phyloP scores from a whole-genome alignment of 2,797 vertebrate species.

The Apodemus agrarius region DNA sequence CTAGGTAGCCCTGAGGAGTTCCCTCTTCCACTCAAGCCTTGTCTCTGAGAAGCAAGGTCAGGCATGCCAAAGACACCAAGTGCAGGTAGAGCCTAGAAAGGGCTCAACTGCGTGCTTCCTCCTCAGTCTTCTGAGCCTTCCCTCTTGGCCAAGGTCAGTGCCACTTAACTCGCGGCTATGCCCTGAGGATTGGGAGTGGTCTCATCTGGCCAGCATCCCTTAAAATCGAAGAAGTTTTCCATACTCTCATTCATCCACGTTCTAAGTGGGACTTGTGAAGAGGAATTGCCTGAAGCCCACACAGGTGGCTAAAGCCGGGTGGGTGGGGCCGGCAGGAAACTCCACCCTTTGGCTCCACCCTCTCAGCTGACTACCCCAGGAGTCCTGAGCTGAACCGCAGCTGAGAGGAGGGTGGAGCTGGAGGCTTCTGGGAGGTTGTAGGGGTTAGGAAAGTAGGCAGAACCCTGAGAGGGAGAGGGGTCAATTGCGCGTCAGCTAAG shows the following conservation, averaged over 20 bases:
- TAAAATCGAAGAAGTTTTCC: neutral
- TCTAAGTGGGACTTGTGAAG: neutral
- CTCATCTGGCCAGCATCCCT: neutral
- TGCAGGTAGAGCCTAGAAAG: neutral
- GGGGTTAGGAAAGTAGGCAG: rapidly evolving
- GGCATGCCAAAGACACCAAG: neutral
- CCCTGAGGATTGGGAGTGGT: too few relatives aligned
- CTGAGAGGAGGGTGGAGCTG: neutral
- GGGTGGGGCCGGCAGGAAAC: neutral
- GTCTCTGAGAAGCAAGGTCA: neutral
- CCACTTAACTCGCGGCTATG: neutral
- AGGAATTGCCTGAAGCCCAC: neutral
- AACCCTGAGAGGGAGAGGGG: too few relatives aligned
- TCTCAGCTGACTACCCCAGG: neutral
- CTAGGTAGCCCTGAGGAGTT: neutral
- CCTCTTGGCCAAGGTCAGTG: neutral
- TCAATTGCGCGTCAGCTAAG: too few relatives aligned
- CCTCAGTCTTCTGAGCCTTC: neutral
- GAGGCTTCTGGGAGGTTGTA: neutral
- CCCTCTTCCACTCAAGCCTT: rapidly evolving
- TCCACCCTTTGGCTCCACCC: neutral
- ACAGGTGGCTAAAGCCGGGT: neutral
- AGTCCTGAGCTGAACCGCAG: neutral
- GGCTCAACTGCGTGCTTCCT: too few relatives aligned
- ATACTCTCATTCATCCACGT: neutral